These are phyloP conservation scores for Vollenhovia emeryi DNA, from an alignment of 1,140 invertebrate species.

Conservation along the genomic window DNA sequence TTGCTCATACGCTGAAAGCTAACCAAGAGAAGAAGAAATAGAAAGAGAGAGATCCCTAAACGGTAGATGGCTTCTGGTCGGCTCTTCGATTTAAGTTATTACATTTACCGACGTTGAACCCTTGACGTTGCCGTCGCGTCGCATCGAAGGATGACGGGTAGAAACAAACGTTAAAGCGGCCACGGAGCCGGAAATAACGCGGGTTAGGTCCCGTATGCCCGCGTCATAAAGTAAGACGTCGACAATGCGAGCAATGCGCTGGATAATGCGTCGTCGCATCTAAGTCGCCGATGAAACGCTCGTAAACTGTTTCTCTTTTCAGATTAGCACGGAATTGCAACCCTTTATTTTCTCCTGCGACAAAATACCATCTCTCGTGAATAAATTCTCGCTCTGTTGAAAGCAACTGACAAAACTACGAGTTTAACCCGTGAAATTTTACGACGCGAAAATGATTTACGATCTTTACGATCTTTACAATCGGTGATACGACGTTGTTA, in stretches of 20 bases:
- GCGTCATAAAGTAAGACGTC: conserved; percentile 60
- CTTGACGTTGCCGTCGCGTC: not conserved
- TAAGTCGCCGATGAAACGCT: not conserved
- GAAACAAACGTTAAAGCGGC: conserved; percentile 67
- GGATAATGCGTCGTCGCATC: conserved; percentile 57
- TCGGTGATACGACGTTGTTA: not conserved
- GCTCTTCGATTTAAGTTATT: conserved; percentile 42
- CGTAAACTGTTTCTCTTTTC: conserved; percentile 54
- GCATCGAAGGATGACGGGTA: not conserved
- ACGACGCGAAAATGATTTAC: conserved; percentile 31
- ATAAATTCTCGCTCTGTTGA: conserved; percentile 24
- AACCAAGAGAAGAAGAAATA: not conserved
- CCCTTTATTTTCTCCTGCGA: not conserved
- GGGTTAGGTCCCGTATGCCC: not conserved
- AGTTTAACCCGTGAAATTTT: conserved; percentile 49
- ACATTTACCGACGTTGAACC: not conserved
- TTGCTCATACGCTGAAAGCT: not conserved
- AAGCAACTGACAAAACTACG: conserved; percentile 43
- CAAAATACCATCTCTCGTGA: not conserved
- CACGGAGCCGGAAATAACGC: conserved; percentile 68
- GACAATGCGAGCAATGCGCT: conserved; percentile 66
- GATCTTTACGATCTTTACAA: conserved; percentile 44
- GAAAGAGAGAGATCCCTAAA: not conserved
- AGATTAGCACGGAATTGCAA: conserved; percentile 26
- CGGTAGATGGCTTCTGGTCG: conserved; percentile 1